Evolutionary conservation across 2,113 vertebrate genomes (phyloP).

Genomic region (Lutjanus erythropterus): DNA sequence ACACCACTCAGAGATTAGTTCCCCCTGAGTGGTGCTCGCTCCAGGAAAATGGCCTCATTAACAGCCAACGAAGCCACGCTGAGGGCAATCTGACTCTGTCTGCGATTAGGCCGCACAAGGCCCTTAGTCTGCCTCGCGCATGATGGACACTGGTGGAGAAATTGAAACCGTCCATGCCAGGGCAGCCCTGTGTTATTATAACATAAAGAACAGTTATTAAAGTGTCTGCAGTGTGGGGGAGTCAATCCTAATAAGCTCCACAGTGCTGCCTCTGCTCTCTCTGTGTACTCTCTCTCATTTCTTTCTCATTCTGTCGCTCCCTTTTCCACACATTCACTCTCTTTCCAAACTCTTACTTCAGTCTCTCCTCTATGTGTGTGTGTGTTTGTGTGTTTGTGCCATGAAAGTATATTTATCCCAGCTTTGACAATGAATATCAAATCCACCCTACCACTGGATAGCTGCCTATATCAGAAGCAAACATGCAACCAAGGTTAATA

Average conservation of each 20-base stretch:
- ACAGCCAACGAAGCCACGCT: constrained; percentile 78
- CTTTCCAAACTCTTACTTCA: constrained; percentile 35
- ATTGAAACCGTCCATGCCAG: constrained; percentile 86
- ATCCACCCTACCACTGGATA: background rate
- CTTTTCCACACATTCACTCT: constrained; percentile 12
- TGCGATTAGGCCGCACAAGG: constrained; percentile 83
- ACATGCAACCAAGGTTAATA: background rate
- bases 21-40: constrained; percentile 78
- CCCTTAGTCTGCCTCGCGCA: constrained; percentile 82
- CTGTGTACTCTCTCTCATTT: constrained; percentile 55
- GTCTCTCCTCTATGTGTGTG: background rate
- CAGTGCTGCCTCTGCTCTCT: constrained; percentile 72
- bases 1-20: constrained; percentile 83
- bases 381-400: background rate
- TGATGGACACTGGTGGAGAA: constrained; percentile 84
- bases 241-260: constrained; percentile 90
- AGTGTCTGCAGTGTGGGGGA: constrained; percentile 86
- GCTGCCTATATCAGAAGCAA: background rate
- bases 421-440: constrained; percentile 6
- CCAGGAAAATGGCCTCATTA: constrained; percentile 87
- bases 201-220: constrained; percentile 90
- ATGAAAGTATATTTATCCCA: constrained; percentile 21
- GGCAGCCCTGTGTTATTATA: constrained; percentile 87
- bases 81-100: constrained; percentile 82
- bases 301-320: constrained; percentile 28